Conservation (phyloP, 2,113 vertebrate genomes). For the Barnardius zonarius region DNA sequence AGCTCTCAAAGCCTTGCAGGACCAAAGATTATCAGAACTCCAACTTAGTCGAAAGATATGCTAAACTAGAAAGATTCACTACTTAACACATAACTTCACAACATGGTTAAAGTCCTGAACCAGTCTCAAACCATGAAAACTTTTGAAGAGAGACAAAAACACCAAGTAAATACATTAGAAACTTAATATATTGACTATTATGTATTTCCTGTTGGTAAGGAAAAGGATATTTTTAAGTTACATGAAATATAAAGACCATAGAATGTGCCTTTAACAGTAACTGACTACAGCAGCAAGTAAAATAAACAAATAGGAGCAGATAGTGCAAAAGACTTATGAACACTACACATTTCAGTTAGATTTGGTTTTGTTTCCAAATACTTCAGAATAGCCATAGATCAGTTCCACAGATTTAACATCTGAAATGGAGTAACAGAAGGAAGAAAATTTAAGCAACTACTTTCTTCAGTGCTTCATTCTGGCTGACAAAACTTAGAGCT, state of each 20-base stretch:
- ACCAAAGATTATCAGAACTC: accelerated
- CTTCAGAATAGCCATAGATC: neutral
- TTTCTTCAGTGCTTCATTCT: neutral
- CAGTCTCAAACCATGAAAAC: neutral
- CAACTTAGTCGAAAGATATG: neutral
- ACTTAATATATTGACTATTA: neutral
- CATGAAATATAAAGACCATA: neutral
- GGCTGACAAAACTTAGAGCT: neutral
- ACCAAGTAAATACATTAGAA: neutral
- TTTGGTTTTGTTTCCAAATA: neutral
- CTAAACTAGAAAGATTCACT: neutral
- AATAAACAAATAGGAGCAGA: neutral
- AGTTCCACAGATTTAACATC: neutral
- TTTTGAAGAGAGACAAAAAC: neutral
- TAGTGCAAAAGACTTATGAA: neutral
- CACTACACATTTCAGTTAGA: neutral
- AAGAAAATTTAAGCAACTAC: neutral
- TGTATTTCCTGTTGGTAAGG: neutral
- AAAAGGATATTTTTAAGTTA: neutral
- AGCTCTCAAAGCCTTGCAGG: neutral
- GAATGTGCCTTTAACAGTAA: neutral
- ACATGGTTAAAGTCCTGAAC: neutral
- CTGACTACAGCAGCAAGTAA: neutral
- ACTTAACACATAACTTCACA: neutral
- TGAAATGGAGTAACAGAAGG: neutral